These are phyloP conservation scores for Atta cephalotes DNA, from an alignment of 1,140 invertebrate genomes.

Conservation along the genomic window DNA sequence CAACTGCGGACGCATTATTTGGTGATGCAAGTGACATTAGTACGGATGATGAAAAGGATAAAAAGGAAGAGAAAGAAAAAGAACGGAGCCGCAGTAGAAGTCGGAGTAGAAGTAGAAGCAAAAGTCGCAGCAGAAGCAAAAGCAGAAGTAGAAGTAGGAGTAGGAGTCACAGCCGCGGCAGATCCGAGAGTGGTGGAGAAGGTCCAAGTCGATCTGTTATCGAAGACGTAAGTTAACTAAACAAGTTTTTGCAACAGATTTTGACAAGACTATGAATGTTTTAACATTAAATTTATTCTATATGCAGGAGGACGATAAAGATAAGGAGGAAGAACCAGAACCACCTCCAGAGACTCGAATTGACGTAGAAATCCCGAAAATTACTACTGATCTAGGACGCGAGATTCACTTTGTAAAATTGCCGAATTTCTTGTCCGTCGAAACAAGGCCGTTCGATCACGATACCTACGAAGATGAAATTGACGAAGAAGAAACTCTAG, in stretches of 20 bases:
- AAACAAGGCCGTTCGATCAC: constrained; percentile 97
- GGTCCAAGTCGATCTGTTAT: constrained; percentile 80
- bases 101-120: constrained; percentile 79
- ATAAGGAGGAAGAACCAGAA: constrained; percentile 91
- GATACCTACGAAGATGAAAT: constrained; percentile 99
- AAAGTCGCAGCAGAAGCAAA: constrained; percentile 75
- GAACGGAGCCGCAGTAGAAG: constrained; percentile 77
- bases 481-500: constrained; percentile 98
- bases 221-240: constrained; percentile 84
- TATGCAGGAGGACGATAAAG: constrained; percentile 87
- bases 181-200: constrained; percentile 82
- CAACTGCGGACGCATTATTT: constrained; percentile 94
- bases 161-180: constrained; percentile 81
- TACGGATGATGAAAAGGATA: constrained; percentile 90
- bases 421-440: constrained; percentile 96
- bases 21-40: constrained; percentile 97
- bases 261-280: constrained; percentile 42
- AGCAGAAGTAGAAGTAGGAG: constrained; percentile 79
- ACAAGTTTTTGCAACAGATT: neutral
- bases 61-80: constrained; percentile 81
- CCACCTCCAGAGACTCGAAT: constrained; percentile 96
- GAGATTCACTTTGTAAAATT: constrained; percentile 98
- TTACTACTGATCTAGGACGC: constrained; percentile 95
- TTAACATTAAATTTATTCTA: constrained; percentile 68
- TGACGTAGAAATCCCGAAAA: constrained; percentile 98